A percentile compares a stretch with the other conserved stretches of the same genome.
These are phyloP conservation scores for Dipodomys ordii DNA, from an alignment of 2,113 vertebrate genomes.

Conservation along the genomic window DNA sequence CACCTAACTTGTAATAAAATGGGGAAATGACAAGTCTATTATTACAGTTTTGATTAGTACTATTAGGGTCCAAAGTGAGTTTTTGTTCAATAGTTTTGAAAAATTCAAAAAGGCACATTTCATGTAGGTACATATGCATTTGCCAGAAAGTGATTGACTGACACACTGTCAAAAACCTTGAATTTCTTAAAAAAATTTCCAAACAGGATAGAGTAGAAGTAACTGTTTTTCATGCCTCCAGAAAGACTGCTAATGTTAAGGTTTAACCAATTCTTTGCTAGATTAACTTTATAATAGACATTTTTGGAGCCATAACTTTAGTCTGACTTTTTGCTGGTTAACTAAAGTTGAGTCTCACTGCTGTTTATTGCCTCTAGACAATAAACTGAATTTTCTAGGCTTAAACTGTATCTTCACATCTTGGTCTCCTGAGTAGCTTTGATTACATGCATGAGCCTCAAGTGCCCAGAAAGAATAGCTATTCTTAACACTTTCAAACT, in stretches of 20 bases:
- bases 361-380: no score
- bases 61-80: conserved; percentile 7
- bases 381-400: no score
- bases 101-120: conserved; percentile 25
- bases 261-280: conserved; percentile 42
- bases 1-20: neutral
- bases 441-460: no score
- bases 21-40: conserved; percentile 57
- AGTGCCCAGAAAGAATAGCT: neutral
- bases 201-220: neutral
- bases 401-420: no score
- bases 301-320: neutral
- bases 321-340: neutral
- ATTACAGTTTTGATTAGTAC: conserved; percentile 62
- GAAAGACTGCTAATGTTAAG: conserved; percentile 55
- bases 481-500: conserved; percentile 20
- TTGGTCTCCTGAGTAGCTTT: no score
- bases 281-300: conserved; percentile 4
- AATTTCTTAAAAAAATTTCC: conserved; percentile 59
- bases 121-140: conserved; percentile 50
- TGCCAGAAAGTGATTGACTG: conserved; percentile 54
- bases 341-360: no score
- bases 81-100: conserved; percentile 62
- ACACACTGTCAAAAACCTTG: conserved; percentile 74
- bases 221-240: conserved; percentile 12